Base-by-base conservation (phyloP, 2,797 vertebrate genomes). In the Tenualosa ilisha region DNA sequence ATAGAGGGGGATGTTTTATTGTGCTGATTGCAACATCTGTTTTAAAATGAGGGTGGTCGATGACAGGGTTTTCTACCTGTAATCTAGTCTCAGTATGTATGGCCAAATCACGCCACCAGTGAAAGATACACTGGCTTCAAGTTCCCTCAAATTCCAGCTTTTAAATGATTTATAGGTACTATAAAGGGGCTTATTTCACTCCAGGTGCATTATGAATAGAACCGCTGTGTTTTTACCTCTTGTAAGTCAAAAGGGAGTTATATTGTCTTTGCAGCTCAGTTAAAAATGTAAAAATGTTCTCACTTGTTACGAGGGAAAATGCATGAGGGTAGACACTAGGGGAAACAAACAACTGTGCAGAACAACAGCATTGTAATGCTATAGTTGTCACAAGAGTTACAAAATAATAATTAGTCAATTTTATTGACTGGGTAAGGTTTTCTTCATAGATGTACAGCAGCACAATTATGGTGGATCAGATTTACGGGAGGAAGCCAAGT, bases 381-480 rank as follows among this genome's bases (percentile, higher is more conserved):
- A 51, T 51, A 79, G 72, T 79, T 79, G 72, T 79, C 72, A 79
- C 40, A 37, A 15, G 40, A 43, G 7, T 15, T 40, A 37, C 2
- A 37, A 40, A 20, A 26, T 40, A 40, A 75, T 43, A 75, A 75
- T 75, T 9, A 72, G 65, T 13, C 13, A 75, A 40, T 75, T 43
- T 75, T 75, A 75, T 40, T 75, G 72, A 43, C 37, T 46, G 72
- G 15, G 72, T 17, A 37, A 15, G 72, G 17, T 79, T 79, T 22
- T 43, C 68, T 75, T 75, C 17, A 43, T 40, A 46, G 72, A 43
- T 75, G 68, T 43, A 43, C 15, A 79, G 43, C 20, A 79, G 22
- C 72, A 79, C 17, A 79, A 79, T 79, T 79, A 79, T 79, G 72
- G 72, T 2, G 37, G 72, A 79, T 79, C 72, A 79, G 37, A 79